phyloP scores from a whole-genome alignment of 1,140 invertebrate species.

The Drosophila lowei region DNA sequence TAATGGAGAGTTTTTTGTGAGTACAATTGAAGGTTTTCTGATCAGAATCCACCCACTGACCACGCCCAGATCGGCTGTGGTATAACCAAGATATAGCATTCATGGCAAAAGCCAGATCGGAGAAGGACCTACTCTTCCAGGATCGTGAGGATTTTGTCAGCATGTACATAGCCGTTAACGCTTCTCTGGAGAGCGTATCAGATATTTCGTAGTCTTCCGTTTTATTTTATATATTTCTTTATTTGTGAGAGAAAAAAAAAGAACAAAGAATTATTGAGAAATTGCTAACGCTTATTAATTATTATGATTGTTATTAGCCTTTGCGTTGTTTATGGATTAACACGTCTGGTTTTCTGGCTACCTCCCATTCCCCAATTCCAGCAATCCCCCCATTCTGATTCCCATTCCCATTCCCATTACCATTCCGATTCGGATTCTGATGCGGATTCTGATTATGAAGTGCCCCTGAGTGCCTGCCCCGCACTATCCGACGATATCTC shows the following conservation, averaged over 20 bases:
- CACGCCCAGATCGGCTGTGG: too few species aligned
- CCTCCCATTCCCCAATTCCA: background rate
- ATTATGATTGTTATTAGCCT: constrained; percentile 53
- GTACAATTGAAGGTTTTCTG: too few species aligned
- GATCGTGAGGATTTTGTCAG: too few species aligned
- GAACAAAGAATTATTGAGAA: constrained; percentile 20
- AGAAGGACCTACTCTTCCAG: too few species aligned
- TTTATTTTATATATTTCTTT: background rate
- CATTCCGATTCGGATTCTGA: constrained; percentile 19
- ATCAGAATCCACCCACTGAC: too few species aligned
- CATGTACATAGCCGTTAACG: too few species aligned
- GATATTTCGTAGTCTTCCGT: background rate
- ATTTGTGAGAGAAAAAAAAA: constrained; percentile 2
- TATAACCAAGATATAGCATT: too few species aligned
- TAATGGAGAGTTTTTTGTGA: too few species aligned
- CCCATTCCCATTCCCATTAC: background rate
- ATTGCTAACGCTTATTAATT: constrained; percentile 38
- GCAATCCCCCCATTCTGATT: background rate
- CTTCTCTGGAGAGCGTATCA: background rate
- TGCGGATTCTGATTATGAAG: constrained; percentile 27
- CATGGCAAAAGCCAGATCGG: too few species aligned
- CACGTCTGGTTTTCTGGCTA: constrained; percentile 31
- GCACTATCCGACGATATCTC: background rate
- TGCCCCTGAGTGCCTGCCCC: constrained; percentile 18
- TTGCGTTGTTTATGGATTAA: constrained; percentile 39